Percentiles rank a stretch among this genome's conserved stretches.
These are phyloP conservation scores for Diglossa brunneiventris DNA, from an alignment of 2,113 vertebrate genomes.

Conservation along the genomic window DNA sequence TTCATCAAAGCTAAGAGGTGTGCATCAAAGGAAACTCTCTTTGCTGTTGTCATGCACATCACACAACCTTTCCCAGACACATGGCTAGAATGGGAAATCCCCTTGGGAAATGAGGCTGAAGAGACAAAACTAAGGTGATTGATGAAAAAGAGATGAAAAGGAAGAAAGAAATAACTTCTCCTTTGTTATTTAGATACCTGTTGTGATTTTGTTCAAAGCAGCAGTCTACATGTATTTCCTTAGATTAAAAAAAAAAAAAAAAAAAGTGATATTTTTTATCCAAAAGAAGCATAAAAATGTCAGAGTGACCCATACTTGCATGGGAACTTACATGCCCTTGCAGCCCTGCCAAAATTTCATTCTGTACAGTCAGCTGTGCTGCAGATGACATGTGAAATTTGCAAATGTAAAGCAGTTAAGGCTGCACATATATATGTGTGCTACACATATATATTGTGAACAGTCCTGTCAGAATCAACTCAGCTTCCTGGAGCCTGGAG, in stretches of 20 bases:
- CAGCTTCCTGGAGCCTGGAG: neutral
- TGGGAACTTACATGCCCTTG: neutral
- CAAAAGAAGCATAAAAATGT: neutral
- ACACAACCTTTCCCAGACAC: neutral
- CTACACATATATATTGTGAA: neutral
- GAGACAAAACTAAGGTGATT: neutral
- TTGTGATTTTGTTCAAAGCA: slow-evolving; percentile 10
- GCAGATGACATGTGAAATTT: neutral
- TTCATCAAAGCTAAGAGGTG: neutral
- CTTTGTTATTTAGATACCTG: neutral
- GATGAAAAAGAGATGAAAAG: neutral
- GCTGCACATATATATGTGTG: neutral
- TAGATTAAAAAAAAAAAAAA: neutral
- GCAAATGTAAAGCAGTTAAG: neutral
- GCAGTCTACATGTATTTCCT: neutral
- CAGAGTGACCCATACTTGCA: neutral
- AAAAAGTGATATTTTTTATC: neutral
- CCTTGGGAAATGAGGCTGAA: neutral
- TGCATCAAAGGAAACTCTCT: slow-evolving; percentile 20
- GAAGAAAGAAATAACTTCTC: neutral
- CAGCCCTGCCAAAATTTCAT: neutral
- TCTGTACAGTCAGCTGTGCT: neutral
- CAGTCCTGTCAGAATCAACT: neutral
- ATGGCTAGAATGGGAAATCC: neutral
- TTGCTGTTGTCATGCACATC: neutral